Evolutionary conservation across 2,888 invertebrate genomes (phyloP).

Genomic region (Rhagonycha fulva): DNA sequence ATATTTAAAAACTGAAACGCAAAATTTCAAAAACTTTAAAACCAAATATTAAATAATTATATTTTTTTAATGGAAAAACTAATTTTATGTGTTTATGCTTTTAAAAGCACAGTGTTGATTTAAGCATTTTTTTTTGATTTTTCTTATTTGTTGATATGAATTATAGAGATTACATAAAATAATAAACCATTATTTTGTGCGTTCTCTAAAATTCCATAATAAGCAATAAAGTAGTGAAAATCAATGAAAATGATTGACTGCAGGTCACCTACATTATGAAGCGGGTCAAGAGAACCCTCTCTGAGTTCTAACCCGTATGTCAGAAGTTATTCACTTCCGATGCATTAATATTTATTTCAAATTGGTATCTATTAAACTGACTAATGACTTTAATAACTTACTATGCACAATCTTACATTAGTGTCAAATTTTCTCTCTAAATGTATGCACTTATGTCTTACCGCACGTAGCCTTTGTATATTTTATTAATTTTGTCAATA

Average conservation of each 20-base stretch:
- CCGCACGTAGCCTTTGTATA: conserved; percentile 17
- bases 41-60: neutral
- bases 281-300: neutral
- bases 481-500: conserved; percentile 10
- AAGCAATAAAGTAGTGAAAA: neutral
- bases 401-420: neutral
- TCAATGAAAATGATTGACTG: neutral
- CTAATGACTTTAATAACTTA: neutral
- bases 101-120: neutral
- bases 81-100: neutral
- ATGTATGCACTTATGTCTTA: conserved; percentile 10
- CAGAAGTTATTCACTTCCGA: neutral
- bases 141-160: neutral
- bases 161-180: neutral
- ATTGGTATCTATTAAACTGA: neutral
- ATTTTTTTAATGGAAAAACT: neutral
- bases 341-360: neutral
- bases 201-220: neutral
- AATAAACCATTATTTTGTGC: neutral
- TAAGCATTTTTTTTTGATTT: neutral
- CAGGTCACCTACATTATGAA: neutral
- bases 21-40: neutral
- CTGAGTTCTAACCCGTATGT: neutral
- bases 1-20: no score
- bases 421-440: neutral